Evolutionary conservation across 2,888 invertebrate genomes (phyloP), one percentile per base, ranked within the genome.

Genomic region (Monoplex corrugatus): DNA sequence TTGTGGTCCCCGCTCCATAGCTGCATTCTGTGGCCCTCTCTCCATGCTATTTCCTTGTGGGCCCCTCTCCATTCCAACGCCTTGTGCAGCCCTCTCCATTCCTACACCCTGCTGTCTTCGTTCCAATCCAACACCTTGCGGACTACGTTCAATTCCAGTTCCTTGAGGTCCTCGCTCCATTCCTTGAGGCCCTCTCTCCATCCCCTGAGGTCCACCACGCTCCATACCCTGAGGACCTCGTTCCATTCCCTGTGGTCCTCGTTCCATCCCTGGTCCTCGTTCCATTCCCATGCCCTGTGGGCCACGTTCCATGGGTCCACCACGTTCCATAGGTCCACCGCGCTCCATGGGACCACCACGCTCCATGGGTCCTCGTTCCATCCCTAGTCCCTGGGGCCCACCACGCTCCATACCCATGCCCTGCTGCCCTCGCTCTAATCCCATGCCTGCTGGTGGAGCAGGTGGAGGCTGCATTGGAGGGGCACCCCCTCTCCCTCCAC

Each of bases 381-480:
- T 80, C 3, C 78, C 78, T 43, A 80, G 40, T 2, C 78, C 78
- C 10, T 80, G 78, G 28, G 78, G 78, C 3, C 78, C 78, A 5
- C 40, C 78, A 23, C 78, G 78, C 5, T 80, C 78, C 40, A 80
- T 80, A 3, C 78, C 78, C 78, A 80, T 40, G 5, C 78, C 78
- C 10, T 40, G 78, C 28, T 50, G 50, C 23, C 84, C 84, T 86
- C 75, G 82, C 43, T 89, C 90, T 57, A 80, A 89, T 85, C 44
- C 91, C 91, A 94, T 92, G 35, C 91, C 91, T 19, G 93, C 94
- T 84, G 95, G 95, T 19, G 95, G 94, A 2, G 93, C 93, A 44
- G 94, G 94, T 38, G 94, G 94, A 35, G 94, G 94, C 87, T 93
- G 95, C 91, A 95, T 93, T 10, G 95, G 95, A 44, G 95, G 94